Base-by-base conservation (phyloP, 2,797 vertebrate species). In the Girardinus metallicus region DNA sequence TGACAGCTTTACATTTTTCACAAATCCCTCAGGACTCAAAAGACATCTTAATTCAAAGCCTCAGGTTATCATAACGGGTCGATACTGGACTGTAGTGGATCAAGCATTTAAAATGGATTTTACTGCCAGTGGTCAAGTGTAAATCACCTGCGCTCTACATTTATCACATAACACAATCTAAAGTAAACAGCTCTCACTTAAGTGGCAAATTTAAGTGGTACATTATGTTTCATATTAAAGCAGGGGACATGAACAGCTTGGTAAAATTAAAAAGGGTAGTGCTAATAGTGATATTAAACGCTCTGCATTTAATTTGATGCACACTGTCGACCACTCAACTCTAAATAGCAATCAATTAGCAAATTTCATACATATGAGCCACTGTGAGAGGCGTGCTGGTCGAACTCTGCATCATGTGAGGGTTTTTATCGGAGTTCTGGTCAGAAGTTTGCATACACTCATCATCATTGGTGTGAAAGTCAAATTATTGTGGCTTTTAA, bases 261-360 rank as follows among this genome's bases (percentile, higher is more conserved):
- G 68, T 71, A 49, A 82, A 41, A 84, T 87, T 41, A 84, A 71
- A 49, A 53, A 26, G 44, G 36, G 21, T 21, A 44, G 60, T 55
- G 60, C 75, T 77, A 78, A 85, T 73, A 80, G 81, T 80, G 43
- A 75, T 82, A 86, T 87, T 77, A 82, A 83, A 57, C 74, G 47
- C 55, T 77, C 77, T 83, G 80, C 64, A 62, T 86, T 90, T 82
- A n/a, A 79, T 75, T 86, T 80, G 36, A 64, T 72, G 53, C 66
- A 76, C 75, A 87, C 66, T 85, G 26, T 15, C 11, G 36, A 74
- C 60, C 66, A 23, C 66, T 88, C 5, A 7, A n/a, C 80, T 85
- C 74, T 44, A 71, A 87, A 75, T 55, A 49, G 62, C 71, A 76
- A 87, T 90, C 80, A 83, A 41, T 85, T 78, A 73, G 60, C 39